phyloP scores from a whole-genome alignment of 1,140 invertebrate species.

The Ditylenchus dipsaci region DNA sequence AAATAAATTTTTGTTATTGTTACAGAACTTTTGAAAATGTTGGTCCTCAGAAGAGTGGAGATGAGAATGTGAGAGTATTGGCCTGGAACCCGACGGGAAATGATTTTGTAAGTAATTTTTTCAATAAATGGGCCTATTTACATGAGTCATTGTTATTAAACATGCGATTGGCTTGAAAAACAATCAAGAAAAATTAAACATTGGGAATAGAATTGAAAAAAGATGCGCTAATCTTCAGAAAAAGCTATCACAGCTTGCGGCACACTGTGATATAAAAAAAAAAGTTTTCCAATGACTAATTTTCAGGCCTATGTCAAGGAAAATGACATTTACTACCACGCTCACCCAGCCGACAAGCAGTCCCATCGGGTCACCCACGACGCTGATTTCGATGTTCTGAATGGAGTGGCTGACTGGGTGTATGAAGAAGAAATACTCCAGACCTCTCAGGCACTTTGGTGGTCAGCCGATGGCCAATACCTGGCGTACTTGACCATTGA shows the following conservation, averaged over 20 bases:
- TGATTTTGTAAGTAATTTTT: slow-evolving; percentile 35
- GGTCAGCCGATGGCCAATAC: slow-evolving; percentile 43
- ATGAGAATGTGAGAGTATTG: slow-evolving; percentile 40
- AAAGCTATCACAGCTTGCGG: too few relatives aligned
- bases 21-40: slow-evolving; percentile 44
- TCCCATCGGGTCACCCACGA: slow-evolving; percentile 38
- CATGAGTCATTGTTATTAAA: too few relatives aligned
- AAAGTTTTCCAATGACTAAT: too few relatives aligned
- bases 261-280: too few relatives aligned
- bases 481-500: slow-evolving; percentile 51
- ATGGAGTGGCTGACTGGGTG: slow-evolving; percentile 55
- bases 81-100: slow-evolving; percentile 36
- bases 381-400: slow-evolving; percentile 27
- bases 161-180: too few relatives aligned
- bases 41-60: slow-evolving; percentile 41
- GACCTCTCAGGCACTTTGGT: slow-evolving; percentile 51
- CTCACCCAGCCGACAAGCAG: slow-evolving; percentile 25
- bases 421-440: slow-evolving; percentile 55
- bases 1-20: slow-evolving; percentile 6
- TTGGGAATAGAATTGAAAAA: too few relatives aligned
- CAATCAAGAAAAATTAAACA: too few relatives aligned
- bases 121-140: too few relatives aligned
- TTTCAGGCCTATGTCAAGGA: slow-evolving; percentile 50
- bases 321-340: slow-evolving; percentile 49
- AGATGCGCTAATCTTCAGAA: too few relatives aligned